Percentiles rank a stretch among this genome's conserved stretches.
These are phyloP conservation scores for Accipiter cooperii DNA, from an alignment of 2,113 vertebrate genomes.

Conservation along the genomic window DNA sequence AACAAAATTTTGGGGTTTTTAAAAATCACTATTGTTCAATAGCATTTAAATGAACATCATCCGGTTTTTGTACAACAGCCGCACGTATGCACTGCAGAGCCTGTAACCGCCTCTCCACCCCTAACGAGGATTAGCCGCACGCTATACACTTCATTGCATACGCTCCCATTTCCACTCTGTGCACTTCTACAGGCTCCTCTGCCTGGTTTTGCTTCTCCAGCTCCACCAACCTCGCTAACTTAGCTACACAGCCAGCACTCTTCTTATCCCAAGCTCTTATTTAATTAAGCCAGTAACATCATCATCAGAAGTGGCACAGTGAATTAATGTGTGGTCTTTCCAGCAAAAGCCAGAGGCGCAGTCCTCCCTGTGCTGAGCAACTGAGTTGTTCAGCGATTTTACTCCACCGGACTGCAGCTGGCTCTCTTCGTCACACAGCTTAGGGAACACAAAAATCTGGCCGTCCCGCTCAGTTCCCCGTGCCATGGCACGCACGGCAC, in stretches of 20 bases:
- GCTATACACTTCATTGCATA: no score
- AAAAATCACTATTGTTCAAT: neutral
- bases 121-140: neutral
- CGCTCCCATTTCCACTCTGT: rapidly evolving
- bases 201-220: neutral
- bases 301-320: neutral
- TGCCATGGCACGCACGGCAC: neutral
- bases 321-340: neutral
- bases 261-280: neutral
- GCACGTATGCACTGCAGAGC: neutral
- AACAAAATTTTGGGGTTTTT: neutral
- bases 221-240: rapidly evolving
- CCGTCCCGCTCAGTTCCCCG: neutral
- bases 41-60: neutral
- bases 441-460: neutral
- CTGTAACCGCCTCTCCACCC: neutral
- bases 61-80: neutral
- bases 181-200: neutral
- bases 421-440: neutral
- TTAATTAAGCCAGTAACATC: neutral
- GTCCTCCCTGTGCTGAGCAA: neutral
- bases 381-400: rapidly evolving
- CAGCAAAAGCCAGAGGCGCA: neutral
- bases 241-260: neutral
- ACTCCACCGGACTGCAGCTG: neutral